Conservation (phyloP, 2,888 invertebrate species). For the Myathropa florea region DNA sequence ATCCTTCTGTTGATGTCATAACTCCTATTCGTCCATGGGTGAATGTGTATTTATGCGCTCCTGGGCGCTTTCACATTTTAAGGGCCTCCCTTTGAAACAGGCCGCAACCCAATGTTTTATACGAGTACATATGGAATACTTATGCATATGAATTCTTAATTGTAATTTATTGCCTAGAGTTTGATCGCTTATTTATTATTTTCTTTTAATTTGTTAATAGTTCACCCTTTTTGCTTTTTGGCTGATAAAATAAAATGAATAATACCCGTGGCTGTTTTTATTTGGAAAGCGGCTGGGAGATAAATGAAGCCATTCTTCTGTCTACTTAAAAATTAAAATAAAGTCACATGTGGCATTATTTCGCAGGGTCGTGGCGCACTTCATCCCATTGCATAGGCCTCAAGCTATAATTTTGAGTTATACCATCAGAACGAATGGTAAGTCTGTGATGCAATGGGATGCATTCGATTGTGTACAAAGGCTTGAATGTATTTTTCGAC, state of each 20-base stretch:
- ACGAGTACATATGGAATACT: too few relatives aligned
- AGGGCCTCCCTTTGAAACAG: neutral
- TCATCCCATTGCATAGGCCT: neutral
- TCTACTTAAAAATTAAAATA: neutral
- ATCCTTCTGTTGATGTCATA: neutral
- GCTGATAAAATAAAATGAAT: neutral
- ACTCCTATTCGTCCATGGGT: neutral
- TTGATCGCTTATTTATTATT: neutral
- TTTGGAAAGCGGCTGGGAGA: neutral
- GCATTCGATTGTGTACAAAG: too few relatives aligned
- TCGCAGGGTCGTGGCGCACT: neutral
- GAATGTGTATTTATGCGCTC: neutral
- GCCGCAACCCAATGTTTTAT: neutral
- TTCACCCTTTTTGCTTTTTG: neutral
- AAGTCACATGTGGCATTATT: neutral
- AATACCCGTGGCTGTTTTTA: neutral
- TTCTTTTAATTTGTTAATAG: neutral
- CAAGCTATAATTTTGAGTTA: too few relatives aligned
- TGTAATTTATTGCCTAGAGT: neutral
- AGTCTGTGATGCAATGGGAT: too few relatives aligned
- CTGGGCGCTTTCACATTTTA: neutral
- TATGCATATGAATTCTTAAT: neutral
- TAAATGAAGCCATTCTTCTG: neutral
- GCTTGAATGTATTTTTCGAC: too few relatives aligned
- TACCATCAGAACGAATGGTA: too few relatives aligned